These are phyloP conservation scores for Yponomeuta evonymella DNA, from an alignment of 2,888 invertebrate genomes.

Conservation along the genomic window DNA sequence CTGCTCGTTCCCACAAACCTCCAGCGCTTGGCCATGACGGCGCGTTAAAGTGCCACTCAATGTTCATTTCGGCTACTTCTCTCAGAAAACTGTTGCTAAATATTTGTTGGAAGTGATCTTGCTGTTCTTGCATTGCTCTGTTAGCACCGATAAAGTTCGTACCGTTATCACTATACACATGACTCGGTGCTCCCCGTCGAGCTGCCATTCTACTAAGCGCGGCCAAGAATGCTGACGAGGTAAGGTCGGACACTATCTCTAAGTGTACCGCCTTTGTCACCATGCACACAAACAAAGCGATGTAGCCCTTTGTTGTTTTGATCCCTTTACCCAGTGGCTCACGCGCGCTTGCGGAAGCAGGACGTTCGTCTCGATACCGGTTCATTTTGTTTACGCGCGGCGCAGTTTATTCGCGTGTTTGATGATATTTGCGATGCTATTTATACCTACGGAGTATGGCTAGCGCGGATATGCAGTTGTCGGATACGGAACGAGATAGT, in stretches of 20 bases:
- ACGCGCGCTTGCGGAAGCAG: too few relatives aligned
- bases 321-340: too few relatives aligned
- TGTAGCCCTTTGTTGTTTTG: slow-evolving; percentile 16
- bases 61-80: slow-evolving; percentile 13
- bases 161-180: slow-evolving; percentile 30
- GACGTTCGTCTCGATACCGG: too few relatives aligned
- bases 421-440: too few relatives aligned
- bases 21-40: too few relatives aligned
- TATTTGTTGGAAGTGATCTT: slow-evolving; percentile 14
- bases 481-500: too few relatives aligned
- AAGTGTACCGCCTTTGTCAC: slow-evolving; percentile 25
- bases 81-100: neutral
- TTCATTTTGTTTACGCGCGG: too few relatives aligned
- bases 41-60: too few relatives aligned
- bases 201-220: slow-evolving; percentile 29
- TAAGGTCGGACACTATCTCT: slow-evolving; percentile 30
- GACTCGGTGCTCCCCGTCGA: slow-evolving; percentile 25
- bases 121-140: slow-evolving; percentile 14
- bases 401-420: too few relatives aligned
- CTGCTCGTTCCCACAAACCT: too few relatives aligned
- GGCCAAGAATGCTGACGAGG: slow-evolving; percentile 28
- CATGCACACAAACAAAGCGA: slow-evolving; percentile 23
- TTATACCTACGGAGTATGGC: too few relatives aligned
- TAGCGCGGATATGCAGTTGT: too few relatives aligned
- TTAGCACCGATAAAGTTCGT: slow-evolving; percentile 27